These are phyloP conservation scores for Octonoba sinensis DNA, from an alignment of 2,888 invertebrate species.

Conservation along the genomic window DNA sequence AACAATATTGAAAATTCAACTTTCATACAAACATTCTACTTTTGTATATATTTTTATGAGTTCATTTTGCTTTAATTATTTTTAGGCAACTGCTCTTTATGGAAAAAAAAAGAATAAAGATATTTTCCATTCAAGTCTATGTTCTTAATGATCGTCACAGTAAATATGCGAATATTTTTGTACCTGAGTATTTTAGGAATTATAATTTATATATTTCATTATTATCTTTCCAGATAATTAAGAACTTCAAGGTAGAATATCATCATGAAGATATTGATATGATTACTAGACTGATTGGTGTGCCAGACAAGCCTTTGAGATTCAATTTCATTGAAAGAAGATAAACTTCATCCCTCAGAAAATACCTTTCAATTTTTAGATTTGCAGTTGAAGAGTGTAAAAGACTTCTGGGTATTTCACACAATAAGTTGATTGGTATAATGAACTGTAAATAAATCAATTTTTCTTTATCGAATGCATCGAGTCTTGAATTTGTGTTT, in stretches of 20 bases:
- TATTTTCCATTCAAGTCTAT: not conserved
- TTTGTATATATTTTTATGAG: too few relatives aligned
- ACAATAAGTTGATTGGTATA: too few relatives aligned
- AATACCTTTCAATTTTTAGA: too few relatives aligned
- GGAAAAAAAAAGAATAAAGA: not conserved
- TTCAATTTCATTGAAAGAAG: constrained; percentile 41
- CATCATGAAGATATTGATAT: constrained; percentile 51
- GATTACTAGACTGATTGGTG: constrained; percentile 33
- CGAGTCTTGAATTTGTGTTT: too few relatives aligned
- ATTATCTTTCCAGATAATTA: constrained; percentile 32
- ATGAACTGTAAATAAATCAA: too few relatives aligned
- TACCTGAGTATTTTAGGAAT: not conserved
- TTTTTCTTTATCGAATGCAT: too few relatives aligned
- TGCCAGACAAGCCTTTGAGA: constrained; percentile 39
- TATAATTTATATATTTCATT: not conserved
- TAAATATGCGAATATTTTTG: not conserved
- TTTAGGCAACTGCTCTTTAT: too few relatives aligned
- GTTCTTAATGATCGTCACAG: not conserved
- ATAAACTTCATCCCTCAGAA: not conserved
- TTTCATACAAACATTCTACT: too few relatives aligned
- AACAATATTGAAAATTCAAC: too few relatives aligned
- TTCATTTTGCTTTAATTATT: too few relatives aligned
- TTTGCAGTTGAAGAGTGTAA: too few relatives aligned
- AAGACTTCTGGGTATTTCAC: too few relatives aligned
- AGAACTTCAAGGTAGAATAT: constrained; percentile 41